Base-by-base conservation (phyloP, 2,888 invertebrate species). In the Ormyrus thymus region DNA sequence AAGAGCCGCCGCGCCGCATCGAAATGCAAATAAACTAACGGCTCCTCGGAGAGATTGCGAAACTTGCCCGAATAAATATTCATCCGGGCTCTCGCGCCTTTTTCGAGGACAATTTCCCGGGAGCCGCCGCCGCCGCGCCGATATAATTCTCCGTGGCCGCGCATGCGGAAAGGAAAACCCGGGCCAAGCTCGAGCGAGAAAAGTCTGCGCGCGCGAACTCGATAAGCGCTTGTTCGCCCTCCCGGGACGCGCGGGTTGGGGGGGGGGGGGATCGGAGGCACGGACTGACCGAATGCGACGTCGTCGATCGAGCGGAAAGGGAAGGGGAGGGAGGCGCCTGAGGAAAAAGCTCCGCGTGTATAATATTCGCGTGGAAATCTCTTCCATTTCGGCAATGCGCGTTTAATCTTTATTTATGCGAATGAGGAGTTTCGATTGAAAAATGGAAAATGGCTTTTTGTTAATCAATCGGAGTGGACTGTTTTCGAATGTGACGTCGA, bases 21-120 rank as follows among this genome's bases (percentile, higher is more conserved):
- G 70, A 80, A 75, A 77, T 80, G 80, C 73, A 77, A 81, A 81
- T 78, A 78, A 81, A 78, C 74, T 78, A 75, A 81, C 75, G 75
- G 72, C 71, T 78, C 80, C 78, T 74, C 61, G 62, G 80, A 81
- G 80, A 81, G 80, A 81, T 78, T 71, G 64, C 75, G 68, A 81
- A 81, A 78, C 78, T 78, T 78, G 66, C 29, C n/a, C 58, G 53
- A 78, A 75, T 81, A 81, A 81, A 81, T 81, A 81, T 81, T 81
- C 80, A 81, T 81, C 56, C 78, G 8, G 15, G 51, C 45, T 29
- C 50, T 48, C 7, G 55, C 62, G 55, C n/a, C 7, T 72, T 76
- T 79, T 76, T 75, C 68, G 55, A 46, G 50, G 45, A 68, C 29
- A 51, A 15, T 50, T 76, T 43, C 6, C 59, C 65, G 46, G 45